phyloP scores from a whole-genome alignment of 2,797 vertebrate species.

The Eulemur mongoz region DNA sequence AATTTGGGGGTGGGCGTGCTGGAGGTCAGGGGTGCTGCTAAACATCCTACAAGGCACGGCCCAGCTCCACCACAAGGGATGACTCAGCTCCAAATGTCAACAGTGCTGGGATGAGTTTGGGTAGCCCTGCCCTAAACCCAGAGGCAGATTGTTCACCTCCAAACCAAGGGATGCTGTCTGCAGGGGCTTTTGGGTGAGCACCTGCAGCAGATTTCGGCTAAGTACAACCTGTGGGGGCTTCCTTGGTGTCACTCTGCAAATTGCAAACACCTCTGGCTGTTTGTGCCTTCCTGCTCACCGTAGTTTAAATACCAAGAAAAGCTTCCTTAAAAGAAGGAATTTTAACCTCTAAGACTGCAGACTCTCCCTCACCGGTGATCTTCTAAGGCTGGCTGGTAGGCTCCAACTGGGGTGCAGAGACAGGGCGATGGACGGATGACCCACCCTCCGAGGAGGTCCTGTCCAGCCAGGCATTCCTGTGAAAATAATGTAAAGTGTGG shows the following conservation, averaged over 20 bases:
- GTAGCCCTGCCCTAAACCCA: background rate
- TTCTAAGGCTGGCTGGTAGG: background rate
- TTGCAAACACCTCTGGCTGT: accelerated
- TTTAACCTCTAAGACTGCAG: background rate
- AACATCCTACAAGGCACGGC: background rate
- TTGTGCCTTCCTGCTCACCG: accelerated
- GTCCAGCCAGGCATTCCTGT: background rate
- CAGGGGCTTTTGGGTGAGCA: background rate
- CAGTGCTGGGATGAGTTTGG: accelerated
- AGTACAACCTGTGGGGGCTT: accelerated
- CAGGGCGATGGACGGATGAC: background rate
- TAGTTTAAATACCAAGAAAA: background rate
- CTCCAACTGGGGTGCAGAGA: background rate
- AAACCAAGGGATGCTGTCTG: background rate
- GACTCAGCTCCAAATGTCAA: background rate
- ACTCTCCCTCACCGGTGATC: background rate
- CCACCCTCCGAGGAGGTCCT: background rate
- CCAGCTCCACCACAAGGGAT: accelerated
- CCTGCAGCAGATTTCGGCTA: background rate
- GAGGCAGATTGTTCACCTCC: accelerated
- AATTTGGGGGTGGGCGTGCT: background rate
- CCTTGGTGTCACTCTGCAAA: accelerated
- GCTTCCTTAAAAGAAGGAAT: background rate
- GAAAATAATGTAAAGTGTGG: slow-evolving; percentile 42
- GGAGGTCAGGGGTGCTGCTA: background rate